phyloP scores from a whole-genome alignment of 2,888 invertebrate genomes.

The Coremacera marginata region DNA sequence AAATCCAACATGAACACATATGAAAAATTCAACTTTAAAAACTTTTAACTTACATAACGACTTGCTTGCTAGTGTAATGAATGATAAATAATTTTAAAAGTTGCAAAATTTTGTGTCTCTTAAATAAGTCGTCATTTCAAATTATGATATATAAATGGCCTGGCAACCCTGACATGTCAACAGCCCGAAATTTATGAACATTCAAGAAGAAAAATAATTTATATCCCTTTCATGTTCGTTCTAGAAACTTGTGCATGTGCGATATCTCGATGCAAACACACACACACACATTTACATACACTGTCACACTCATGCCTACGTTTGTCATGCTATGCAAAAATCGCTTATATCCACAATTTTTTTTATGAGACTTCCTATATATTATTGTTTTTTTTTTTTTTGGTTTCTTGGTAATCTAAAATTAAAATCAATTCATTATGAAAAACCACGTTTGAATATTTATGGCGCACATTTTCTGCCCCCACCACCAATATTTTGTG shows the following conservation, averaged over 20 bases:
- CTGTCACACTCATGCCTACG: neutral
- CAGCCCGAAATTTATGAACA: slow-evolving; percentile 30
- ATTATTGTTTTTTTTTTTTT: neutral
- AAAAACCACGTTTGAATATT: slow-evolving; percentile 48
- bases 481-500: neutral
- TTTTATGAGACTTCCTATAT: slow-evolving; percentile 27
- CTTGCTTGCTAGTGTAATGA: neutral
- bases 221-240: slow-evolving; percentile 51
- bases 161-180: slow-evolving; percentile 16
- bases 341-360: slow-evolving; percentile 27
- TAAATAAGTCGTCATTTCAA: neutral
- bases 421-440: slow-evolving; percentile 43
- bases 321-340: slow-evolving; percentile 17
- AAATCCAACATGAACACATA: slow-evolving; percentile 8
- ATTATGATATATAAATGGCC: too few species aligned
- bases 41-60: neutral
- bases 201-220: slow-evolving; percentile 32
- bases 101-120: slow-evolving; percentile 8
- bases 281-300: neutral
- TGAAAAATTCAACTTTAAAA: slow-evolving; percentile 28
- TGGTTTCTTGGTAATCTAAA: slow-evolving; percentile 28
- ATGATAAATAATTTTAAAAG: slow-evolving; percentile 8
- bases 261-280: slow-evolving; percentile 30
- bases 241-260: slow-evolving; percentile 49
- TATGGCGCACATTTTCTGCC: slow-evolving; percentile 37